These are phyloP conservation scores for Stictonetta naevosa DNA, from an alignment of 2,113 vertebrate species.

Conservation along the genomic window DNA sequence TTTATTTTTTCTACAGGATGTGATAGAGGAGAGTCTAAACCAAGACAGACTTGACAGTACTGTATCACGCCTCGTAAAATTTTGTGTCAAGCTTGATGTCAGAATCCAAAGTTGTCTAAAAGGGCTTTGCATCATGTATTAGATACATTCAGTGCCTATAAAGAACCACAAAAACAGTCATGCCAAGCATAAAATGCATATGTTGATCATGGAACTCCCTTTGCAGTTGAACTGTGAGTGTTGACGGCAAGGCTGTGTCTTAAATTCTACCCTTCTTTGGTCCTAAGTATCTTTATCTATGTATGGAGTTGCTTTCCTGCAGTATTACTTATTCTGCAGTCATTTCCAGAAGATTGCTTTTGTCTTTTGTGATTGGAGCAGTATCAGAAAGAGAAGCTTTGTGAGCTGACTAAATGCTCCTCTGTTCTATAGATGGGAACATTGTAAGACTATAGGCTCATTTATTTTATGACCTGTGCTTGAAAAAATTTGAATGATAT, in stretches of 20 bases:
- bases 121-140: background rate
- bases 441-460: background rate
- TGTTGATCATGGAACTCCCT: background rate
- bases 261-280: background rate
- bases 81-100: accelerated
- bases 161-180: background rate
- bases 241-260: background rate
- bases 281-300: background rate
- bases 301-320: background rate
- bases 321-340: background rate
- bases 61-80: background rate
- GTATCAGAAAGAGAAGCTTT: background rate
- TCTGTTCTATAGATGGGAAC: background rate
- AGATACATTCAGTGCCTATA: background rate
- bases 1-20: background rate
- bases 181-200: background rate
- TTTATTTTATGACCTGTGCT: background rate
- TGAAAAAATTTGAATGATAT: background rate
- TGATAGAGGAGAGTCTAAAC: background rate
- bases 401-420: background rate
- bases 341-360: background rate
- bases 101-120: background rate
- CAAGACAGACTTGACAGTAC: background rate
- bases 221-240: background rate
- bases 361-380: background rate